Conservation (phyloP, 2,888 invertebrate genomes). For the Drymonia ruficornis region DNA sequence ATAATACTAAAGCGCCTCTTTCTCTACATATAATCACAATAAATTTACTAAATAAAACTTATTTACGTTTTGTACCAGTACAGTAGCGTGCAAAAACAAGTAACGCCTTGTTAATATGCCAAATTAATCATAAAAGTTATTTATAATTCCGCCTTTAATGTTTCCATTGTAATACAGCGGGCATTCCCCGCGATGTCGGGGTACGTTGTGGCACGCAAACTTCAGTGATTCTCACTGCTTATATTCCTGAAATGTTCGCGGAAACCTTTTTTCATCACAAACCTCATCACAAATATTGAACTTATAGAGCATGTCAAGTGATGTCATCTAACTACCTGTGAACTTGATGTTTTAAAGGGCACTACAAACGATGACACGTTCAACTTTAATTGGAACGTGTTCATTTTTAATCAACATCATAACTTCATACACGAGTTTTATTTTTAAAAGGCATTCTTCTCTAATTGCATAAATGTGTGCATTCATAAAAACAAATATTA, state of each 20-base stretch:
- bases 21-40: too few species aligned
- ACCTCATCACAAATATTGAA: too few species aligned
- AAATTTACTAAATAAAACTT: background rate
- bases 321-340: background rate
- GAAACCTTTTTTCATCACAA: too few species aligned
- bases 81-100: background rate
- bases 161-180: background rate
- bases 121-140: constrained; percentile 3
- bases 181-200: background rate
- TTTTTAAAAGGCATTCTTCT: background rate
- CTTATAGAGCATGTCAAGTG: background rate
- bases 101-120: background rate
- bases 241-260: background rate
- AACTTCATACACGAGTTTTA: background rate
- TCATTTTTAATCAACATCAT: background rate
- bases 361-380: background rate
- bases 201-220: background rate
- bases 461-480: background rate
- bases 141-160: background rate
- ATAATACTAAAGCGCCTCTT: too few species aligned
- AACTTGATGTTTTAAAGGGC: background rate
- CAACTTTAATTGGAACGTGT: background rate
- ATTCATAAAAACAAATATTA: too few species aligned
- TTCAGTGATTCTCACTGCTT: background rate
- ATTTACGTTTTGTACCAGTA: background rate